These are phyloP conservation scores for Eurystomus gularis DNA, from an alignment of 2,113 vertebrate species.

Conservation along the genomic window DNA sequence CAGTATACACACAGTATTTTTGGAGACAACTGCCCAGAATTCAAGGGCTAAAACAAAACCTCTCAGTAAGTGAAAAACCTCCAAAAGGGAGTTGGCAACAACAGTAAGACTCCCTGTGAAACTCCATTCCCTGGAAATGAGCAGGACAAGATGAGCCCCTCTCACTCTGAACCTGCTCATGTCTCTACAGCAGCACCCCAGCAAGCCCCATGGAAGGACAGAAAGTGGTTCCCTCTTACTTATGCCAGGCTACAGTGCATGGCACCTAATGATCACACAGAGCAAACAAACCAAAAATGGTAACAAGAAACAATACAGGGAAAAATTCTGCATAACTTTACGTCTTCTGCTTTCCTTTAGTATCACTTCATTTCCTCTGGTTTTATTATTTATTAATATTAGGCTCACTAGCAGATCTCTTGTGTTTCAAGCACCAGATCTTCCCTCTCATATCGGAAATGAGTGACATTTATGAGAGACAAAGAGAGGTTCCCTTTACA, in stretches of 20 bases:
- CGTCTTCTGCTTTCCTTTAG: not conserved
- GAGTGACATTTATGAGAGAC: fast-evolving
- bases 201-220: fast-evolving
- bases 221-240: not conserved
- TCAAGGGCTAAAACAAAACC: not conserved
- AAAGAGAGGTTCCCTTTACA: not conserved
- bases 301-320: not conserved
- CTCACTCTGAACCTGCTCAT: fast-evolving
- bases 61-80: not conserved
- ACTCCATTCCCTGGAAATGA: not conserved
- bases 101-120: not conserved
- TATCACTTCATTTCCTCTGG: not conserved
- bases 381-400: not conserved
- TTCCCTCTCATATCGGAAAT: not conserved
- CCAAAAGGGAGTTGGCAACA: not conserved
- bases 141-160: not conserved
- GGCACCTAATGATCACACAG: not conserved
- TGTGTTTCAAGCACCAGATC: not conserved
- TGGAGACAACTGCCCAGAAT: not conserved
- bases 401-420: not conserved
- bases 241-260: not conserved
- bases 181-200: not conserved
- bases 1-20: not conserved
- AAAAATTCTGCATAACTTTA: not conserved
- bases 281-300: not conserved